phyloP scores from a whole-genome alignment of 2,113 vertebrate species.

The Emydura subglobosa region DNA sequence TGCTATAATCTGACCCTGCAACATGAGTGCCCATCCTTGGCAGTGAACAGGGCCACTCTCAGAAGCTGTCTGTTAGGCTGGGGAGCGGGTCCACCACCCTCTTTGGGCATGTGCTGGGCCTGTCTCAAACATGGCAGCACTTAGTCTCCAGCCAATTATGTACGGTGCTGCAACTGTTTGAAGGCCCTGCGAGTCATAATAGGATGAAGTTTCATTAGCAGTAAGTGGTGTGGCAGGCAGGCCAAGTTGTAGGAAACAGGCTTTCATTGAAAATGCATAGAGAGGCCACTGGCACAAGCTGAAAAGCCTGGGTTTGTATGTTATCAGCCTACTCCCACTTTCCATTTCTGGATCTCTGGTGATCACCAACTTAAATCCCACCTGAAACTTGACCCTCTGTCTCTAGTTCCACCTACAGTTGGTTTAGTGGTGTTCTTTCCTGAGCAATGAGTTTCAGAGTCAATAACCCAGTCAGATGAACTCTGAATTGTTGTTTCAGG shows the following conservation, averaged over 20 bases:
- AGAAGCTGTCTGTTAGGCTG: background rate
- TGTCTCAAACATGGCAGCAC: rapidly evolving
- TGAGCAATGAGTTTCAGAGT: background rate
- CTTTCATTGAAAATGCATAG: background rate
- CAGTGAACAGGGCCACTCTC: background rate
- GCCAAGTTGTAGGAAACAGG: background rate
- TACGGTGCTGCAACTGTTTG: too few relatives aligned
- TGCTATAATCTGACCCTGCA: background rate
- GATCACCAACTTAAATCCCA: background rate
- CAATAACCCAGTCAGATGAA: background rate
- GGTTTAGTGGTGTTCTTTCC: background rate
- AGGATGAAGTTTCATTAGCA: background rate
- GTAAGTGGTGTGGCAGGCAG: background rate
- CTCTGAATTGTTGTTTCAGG: background rate
- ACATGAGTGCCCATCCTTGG: background rate
- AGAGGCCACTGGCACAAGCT: background rate
- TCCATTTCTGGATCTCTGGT: background rate
- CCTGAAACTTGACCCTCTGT: background rate
- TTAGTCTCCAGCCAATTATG: too few relatives aligned
- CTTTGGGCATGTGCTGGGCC: background rate
- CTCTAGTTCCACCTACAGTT: background rate
- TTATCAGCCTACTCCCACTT: background rate
- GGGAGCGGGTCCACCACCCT: background rate
- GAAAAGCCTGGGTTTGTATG: background rate
- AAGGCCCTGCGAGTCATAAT: rapidly evolving